Evolutionary conservation across 2,797 vertebrate genomes (phyloP), one percentile per base, ranked within the genome.

Genomic region (Gorsachius magnificus): DNA sequence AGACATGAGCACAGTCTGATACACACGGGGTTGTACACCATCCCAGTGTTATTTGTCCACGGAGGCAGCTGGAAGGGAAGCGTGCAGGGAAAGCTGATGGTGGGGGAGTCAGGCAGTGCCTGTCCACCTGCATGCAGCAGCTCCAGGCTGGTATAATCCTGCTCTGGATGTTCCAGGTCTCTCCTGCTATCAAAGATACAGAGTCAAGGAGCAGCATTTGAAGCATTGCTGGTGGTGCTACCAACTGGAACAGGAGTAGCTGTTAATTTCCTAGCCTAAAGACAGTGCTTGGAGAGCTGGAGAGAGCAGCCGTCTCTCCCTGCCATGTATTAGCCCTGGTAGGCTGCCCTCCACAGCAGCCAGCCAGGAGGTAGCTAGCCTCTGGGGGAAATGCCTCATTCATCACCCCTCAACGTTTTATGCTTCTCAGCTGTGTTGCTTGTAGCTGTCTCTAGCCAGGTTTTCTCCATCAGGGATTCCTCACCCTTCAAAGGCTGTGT

Each of bases 111-210:
- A 36, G 35, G 35, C 35, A 50, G 20, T 41, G 53, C 15, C 26
- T 17, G 25, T 48, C n/a, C 25, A 24, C 15, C 12, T 0, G 3
- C 29, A 8, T 4, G 8, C 20, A 72, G 45, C 16, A 72, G 0
- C 38, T 72, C n/a, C 8, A 33, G 38, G 48, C 21, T 20, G 48
- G 41, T 12, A 11, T 38, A 69, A 61, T 26, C 29, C 48, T 69
- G 29, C 20, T 9, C 29, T 9, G 46, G n/a, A 26, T n/a, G 69
- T 82, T 61, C 48, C 48, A 31, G 48, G 14, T 63, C 17, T 63
- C 63, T 48, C 31, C 19, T 70, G 26, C 35, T 70, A 12, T 43
- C 22, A 33, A 57, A 64, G 43, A 50, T 12, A 60, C 4, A 13
- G n/a, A 46, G 35, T 22, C 31, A 35, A 83, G 41, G 35, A 65